A percentile compares a stretch with the other conserved stretches of the same genome.
Evolutionary conservation across 2,113 vertebrate species (phyloP).

Genomic region (Balaeniceps rex): DNA sequence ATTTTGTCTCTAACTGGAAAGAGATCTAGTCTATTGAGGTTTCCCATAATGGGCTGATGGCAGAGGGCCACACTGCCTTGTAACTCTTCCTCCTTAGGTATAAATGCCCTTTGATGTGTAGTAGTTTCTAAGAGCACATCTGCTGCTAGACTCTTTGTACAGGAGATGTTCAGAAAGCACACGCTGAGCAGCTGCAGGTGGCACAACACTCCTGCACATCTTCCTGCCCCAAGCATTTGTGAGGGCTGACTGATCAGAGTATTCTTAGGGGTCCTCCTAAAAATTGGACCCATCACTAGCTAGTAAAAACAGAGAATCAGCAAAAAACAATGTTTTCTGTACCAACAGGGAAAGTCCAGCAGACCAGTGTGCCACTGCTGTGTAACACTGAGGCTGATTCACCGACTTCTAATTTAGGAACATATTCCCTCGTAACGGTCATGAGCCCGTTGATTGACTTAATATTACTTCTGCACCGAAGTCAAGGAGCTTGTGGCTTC

Average conservation of each 20-base stretch:
- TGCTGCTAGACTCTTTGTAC: neutral
- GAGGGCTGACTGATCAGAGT: neutral
- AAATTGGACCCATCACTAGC: neutral
- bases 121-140: neutral
- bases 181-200: neutral
- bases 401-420: neutral
- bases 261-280: neutral
- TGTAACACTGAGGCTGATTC: neutral
- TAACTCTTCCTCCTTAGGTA: neutral
- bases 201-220: neutral
- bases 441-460: neutral
- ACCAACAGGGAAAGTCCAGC: neutral
- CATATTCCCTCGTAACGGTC: neutral
- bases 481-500: constrained; percentile 24
- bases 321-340: neutral
- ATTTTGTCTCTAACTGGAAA: neutral
- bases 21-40: neutral
- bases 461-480: neutral
- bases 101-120: neutral
- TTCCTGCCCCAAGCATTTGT: neutral
- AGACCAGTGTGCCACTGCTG: neutral
- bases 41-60: neutral
- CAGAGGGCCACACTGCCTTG: neutral
- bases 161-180: neutral
- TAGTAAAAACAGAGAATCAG: neutral